A percentile compares a stretch with the other conserved stretches of the same genome.
Evolutionary conservation across 2,888 invertebrate species (phyloP).

Genomic region (Drosophila parthenogenetica): DNA sequence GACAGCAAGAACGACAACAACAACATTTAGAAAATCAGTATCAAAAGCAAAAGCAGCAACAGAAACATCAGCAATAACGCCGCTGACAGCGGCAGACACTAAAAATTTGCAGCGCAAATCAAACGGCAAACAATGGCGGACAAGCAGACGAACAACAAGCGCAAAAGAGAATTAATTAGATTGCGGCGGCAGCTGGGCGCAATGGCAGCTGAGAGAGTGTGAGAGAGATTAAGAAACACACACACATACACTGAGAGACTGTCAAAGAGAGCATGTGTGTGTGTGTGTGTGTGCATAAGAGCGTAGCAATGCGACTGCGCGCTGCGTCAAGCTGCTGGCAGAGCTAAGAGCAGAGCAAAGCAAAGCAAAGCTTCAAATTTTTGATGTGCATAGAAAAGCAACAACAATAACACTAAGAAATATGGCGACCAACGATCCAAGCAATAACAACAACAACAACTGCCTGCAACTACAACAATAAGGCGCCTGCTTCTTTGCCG

Average conservation of each 20-base stretch:
- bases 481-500: conserved; percentile 18
- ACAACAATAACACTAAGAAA: conserved; percentile 16
- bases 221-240: conserved; percentile 13
- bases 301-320: conserved; percentile 21
- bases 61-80: conserved; percentile 19
- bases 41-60: conserved; percentile 21
- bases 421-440: conserved; percentile 22
- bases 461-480: conserved; percentile 20
- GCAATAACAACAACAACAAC: conserved; percentile 33
- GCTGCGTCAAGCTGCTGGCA: conserved; percentile 5
- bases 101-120: conserved; percentile 60
- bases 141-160: conserved; percentile 42
- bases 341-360: conserved; percentile 1
- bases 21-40: conserved; percentile 13
- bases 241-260: conserved; percentile 7
- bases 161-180: conserved; percentile 76
- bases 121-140: conserved; percentile 63
- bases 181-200: conserved; percentile 77
- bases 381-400: conserved; percentile 9
- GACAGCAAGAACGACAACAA: conserved; percentile 41
- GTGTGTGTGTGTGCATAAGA: background rate
- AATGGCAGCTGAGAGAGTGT: conserved; percentile 51
- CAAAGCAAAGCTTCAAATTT: conserved; percentile 21
- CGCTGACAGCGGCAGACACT: conserved; percentile 31
- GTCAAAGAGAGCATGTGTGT: background rate